Evolutionary conservation across 2,113 vertebrate species (phyloP).

Genomic region (Microcebus tavaratra): DNA sequence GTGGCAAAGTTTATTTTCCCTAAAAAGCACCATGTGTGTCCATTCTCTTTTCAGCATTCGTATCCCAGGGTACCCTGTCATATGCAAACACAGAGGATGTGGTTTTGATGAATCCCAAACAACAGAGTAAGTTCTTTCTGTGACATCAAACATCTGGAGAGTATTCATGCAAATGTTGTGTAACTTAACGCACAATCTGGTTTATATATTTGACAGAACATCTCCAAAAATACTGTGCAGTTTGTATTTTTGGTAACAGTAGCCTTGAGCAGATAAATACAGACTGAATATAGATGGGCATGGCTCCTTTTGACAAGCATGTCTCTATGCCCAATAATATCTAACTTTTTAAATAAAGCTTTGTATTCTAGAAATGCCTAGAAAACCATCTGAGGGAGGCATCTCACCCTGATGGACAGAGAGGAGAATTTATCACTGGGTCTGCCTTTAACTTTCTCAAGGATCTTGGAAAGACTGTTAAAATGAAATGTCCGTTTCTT

Average conservation of each 20-base stretch:
- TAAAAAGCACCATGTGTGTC: conserved; percentile 35
- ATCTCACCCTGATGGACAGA: neutral
- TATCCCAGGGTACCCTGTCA: neutral
- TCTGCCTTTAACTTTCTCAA: neutral
- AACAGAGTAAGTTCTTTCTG: conserved; percentile 49
- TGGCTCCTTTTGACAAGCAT: neutral
- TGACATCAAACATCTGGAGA: conserved; percentile 62
- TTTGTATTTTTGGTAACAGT: conserved; percentile 65
- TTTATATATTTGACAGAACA: conserved; percentile 52
- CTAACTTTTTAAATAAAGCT: neutral
- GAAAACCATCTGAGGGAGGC: neutral
- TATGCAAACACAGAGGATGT: conserved; percentile 31
- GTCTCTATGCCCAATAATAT: neutral
- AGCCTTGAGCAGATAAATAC: neutral
- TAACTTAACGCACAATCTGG: conserved; percentile 56
- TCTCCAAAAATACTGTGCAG: conserved; percentile 5
- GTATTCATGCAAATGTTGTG: conserved; percentile 43
- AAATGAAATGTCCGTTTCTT: neutral
- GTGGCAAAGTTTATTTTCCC: conserved; percentile 53
- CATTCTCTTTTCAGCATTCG: conserved; percentile 17
- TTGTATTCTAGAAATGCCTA: neutral
- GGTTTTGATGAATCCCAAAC: conserved; percentile 42
- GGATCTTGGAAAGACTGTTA: neutral
- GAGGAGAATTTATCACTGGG: neutral
- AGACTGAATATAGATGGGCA: neutral